phyloP scores from a whole-genome alignment of 2,888 invertebrate species.

The Drosophila picticornis region DNA sequence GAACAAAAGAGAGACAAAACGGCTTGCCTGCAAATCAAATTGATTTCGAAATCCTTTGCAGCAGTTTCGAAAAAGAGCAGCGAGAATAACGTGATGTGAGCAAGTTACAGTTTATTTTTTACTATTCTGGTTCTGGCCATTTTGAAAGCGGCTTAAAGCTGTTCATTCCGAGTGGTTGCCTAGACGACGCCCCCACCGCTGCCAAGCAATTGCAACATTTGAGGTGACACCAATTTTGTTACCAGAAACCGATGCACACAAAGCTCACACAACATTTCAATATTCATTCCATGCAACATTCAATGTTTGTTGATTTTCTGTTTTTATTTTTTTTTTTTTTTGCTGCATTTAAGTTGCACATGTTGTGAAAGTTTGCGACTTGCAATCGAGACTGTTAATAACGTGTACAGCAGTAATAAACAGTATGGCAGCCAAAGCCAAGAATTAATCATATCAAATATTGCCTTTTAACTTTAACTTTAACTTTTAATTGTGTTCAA shows the following conservation, averaged over 20 bases:
- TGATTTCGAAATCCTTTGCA: slow-evolving; percentile 72
- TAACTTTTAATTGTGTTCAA: neutral
- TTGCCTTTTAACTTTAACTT: neutral
- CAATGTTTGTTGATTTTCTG: neutral
- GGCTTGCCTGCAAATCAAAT: slow-evolving; percentile 67
- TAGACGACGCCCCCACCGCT: slow-evolving; percentile 12
- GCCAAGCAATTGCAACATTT: slow-evolving; percentile 29
- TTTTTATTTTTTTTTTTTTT: neutral
- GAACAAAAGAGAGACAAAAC: neutral
- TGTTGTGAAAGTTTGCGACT: neutral
- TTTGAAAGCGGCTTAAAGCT: slow-evolving; percentile 79
- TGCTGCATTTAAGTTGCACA: neutral
- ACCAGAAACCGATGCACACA: slow-evolving; percentile 22
- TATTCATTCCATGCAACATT: slow-evolving; percentile 21
- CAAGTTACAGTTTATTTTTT: slow-evolving; percentile 47
- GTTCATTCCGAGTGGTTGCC: slow-evolving; percentile 74
- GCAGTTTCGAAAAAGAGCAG: slow-evolving; percentile 41
- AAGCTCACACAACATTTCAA: slow-evolving; percentile 20
- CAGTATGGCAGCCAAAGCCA: neutral
- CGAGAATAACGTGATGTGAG: slow-evolving; percentile 10
- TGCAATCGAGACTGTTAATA: neutral
- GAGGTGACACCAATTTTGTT: slow-evolving; percentile 23
- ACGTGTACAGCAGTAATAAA: neutral
- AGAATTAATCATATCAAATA: neutral
- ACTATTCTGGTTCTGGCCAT: slow-evolving; percentile 58